Evolutionary conservation across 35 echinoderm and acorn worm genomes (phyloP).

Genomic region (Ophioderma brevispina): DNA sequence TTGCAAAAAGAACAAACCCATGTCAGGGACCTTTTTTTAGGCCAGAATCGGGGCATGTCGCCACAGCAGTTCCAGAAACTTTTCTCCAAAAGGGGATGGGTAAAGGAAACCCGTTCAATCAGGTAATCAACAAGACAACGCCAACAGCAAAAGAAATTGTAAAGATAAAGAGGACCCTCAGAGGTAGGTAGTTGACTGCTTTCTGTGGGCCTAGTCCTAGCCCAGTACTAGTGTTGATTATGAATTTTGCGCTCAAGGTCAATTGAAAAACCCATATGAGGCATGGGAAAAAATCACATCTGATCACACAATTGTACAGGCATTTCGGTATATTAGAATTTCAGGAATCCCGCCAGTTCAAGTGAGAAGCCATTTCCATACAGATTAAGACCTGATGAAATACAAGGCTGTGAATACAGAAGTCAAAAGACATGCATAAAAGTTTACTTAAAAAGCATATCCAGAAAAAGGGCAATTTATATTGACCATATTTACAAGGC

Average conservation of each 20-base stretch:
- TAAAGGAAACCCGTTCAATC: background rate
- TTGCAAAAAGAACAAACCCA: background rate
- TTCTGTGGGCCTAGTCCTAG: too few species aligned
- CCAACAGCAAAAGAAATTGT: background rate
- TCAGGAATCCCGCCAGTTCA: constrained; percentile 17
- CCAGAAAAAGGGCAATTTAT: constrained; percentile 39
- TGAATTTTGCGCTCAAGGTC: background rate
- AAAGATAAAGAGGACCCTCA: background rate
- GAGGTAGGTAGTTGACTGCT: background rate
- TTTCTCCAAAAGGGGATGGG: too few species aligned
- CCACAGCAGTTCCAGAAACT: background rate
- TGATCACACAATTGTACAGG: constrained; percentile 53
- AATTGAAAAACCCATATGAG: background rate
- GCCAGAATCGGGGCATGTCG: background rate
- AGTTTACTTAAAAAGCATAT: constrained; percentile 39
- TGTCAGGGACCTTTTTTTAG: background rate
- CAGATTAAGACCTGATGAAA: too few species aligned
- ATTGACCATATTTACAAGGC: constrained; percentile 72
- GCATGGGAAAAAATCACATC: constrained; percentile 21
- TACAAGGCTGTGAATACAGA: constrained; percentile 49
- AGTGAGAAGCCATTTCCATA: too few species aligned
- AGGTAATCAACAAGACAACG: background rate
- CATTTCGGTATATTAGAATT: constrained; percentile 60
- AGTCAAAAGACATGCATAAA: constrained; percentile 33
- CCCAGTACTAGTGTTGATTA: background rate